Evolutionary conservation across 2,113 vertebrate genomes (phyloP), one percentile per base, ranked within the genome.

Genomic region (Thunnus thynnus): DNA sequence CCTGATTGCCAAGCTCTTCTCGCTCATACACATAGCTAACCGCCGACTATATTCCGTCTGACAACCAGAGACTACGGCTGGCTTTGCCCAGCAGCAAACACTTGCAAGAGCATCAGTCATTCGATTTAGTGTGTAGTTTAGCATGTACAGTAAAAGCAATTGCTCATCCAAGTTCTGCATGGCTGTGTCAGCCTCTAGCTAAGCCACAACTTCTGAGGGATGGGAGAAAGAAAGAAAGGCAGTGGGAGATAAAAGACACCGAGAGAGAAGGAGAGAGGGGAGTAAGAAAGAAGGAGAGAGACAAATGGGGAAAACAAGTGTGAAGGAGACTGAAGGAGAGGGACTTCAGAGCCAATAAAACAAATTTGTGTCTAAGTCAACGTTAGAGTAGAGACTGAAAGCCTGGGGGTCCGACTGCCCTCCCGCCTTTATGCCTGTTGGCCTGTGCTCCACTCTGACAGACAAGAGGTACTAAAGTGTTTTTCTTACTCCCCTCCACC

Each of bases 141-240:
- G 82, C 89, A 92, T 90, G 85, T 90, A 92, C 89, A 90, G 88
- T 92, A 88, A 87, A 88, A 86, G 84, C 89, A 85, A 88, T 87
- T 85, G 79, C 81, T 93, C 87, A 88, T 89, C 86, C 76, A 62
- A 82, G 76, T 89, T 90, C 76, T 87, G 85, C 82, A 73, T 86
- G 89, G 90, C 64, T 85, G 82, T 88, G 87, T 85, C 80, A 86
- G 87, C 91, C 90, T 80, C 82, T 17, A 90, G 91, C 92, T 84
- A 88, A 89, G 90, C 83, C 85, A 60, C 79, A 63, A 92, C 88
- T 86, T 91, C 90, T 86, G 85, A 89, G 78, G 66, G 82, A 85
- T 71, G 62, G 87, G 57, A 66, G 77, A 87, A 82, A 78, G 87
- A 86, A 48, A 67, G 74, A 54, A 79, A 63, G 83, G 62, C 58